Base-by-base conservation (phyloP, 2,113 vertebrate species). In the Dipodomys merriami region DNA sequence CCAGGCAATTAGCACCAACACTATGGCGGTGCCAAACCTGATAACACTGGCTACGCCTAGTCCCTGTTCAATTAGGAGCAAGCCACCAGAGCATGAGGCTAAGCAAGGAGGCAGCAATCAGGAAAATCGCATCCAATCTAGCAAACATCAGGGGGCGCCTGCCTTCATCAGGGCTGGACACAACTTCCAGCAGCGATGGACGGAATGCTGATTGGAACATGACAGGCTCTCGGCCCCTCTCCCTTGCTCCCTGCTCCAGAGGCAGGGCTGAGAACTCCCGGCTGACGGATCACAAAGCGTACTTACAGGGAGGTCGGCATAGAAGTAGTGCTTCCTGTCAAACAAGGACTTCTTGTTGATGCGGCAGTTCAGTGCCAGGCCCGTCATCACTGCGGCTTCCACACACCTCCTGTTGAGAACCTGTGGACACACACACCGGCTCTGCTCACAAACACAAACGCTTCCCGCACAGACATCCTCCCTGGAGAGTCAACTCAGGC, bases 311-410 rank as follows among this genome's bases (percentile, higher is more conserved):
- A 99, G 98, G 98, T 99, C 99, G 62, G 99, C 99, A 67, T 99
- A 99, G 98, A 99, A 99, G 97, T 99, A 99, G 98, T 99, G 99
- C 94, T 99, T 99, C 97, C 99, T 98, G 98, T 99, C 99, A 97
- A 99, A 99, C 84, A 99, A 97, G 33, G 99, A 99, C 97, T 98
- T 99, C 97, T 97, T 99, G 98, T 99, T 99, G 96, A 99, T 99
- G 93, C 94, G 98, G 97, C 99, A 99, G 97, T 98, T 98, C 91
- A 99, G 98, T 29, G 99, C 99, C 96, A 99, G 97, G 90, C 98
- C 99, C 39, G 99, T 99, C 98, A 99, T 99, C 94, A 99, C 99
- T 0, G 99, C 99, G 13, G 99, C 99, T 98, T 99, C 99, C 2
- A 99, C 99, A 77, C 99, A 99, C 94, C 98, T 98, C 96, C 97